A percentile compares a stretch with the other conserved stretches of the same genome.
Conservation (phyloP, 2,113 vertebrate genomes). For the Indicator indicator region DNA sequence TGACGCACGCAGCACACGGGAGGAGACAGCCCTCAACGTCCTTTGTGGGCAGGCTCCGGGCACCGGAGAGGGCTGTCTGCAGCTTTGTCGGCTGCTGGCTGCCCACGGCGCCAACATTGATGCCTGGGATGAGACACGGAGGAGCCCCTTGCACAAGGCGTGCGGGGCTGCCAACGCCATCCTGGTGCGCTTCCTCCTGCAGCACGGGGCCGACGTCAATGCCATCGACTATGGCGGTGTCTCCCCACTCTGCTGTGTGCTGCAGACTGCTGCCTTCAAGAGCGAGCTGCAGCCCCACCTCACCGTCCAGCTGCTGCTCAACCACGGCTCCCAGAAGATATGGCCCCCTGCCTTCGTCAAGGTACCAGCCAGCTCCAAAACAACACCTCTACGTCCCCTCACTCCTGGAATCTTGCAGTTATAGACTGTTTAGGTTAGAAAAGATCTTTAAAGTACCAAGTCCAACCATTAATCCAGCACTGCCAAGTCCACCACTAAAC, state of each 20-base stretch:
- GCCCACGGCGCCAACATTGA: slow-evolving; percentile 40
- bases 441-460: background rate
- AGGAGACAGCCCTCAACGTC: slow-evolving; percentile 71
- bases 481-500: background rate
- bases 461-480: background rate
- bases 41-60: slow-evolving; percentile 25
- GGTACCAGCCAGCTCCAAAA: background rate
- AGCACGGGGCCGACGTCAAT: slow-evolving; percentile 64
- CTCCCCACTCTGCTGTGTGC: slow-evolving; percentile 69
- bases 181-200: slow-evolving; percentile 73
- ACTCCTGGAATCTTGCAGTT: accelerated
- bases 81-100: slow-evolving; percentile 72
- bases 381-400: accelerated
- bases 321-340: slow-evolving; percentile 75
- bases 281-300: slow-evolving; percentile 33
- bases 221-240: slow-evolving; percentile 76
- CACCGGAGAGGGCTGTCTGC: background rate
- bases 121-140: slow-evolving; percentile 63
- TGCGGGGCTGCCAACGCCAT: slow-evolving; percentile 56
- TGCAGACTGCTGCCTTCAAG: slow-evolving; percentile 49
- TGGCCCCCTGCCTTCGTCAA: slow-evolving; percentile 78
- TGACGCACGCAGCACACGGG: slow-evolving; percentile 24
- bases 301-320: slow-evolving; percentile 74
- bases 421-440: background rate
- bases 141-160: slow-evolving; percentile 78